These are phyloP conservation scores for Epinotia brunnichana DNA, from an alignment of 2,888 invertebrate species.

Conservation along the genomic window DNA sequence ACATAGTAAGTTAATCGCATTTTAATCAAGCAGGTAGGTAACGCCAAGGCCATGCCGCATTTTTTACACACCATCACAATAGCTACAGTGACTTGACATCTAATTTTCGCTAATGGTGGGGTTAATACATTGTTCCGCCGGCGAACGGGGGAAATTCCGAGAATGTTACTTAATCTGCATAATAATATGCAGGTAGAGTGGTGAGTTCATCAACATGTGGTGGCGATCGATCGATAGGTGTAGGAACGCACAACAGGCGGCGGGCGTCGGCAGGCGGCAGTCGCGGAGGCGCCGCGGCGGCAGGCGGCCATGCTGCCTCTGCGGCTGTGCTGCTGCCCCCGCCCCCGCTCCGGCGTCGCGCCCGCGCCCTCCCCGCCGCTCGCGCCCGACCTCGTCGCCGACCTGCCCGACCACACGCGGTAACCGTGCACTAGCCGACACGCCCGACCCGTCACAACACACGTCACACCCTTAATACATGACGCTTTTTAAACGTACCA, in stretches of 20 bases:
- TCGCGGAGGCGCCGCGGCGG: constrained; percentile 73
- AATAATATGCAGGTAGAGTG: constrained; percentile 69
- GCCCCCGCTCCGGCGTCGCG: constrained; percentile 54
- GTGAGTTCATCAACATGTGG: constrained; percentile 71
- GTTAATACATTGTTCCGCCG: constrained; percentile 30
- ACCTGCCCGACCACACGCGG: constrained; percentile 74
- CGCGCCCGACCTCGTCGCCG: constrained; percentile 75
- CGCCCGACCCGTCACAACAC: constrained; percentile 35
- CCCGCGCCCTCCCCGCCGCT: constrained; percentile 54
- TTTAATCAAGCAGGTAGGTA: constrained; percentile 20
- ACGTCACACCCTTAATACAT: constrained; percentile 16
- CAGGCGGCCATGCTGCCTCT: constrained; percentile 69
- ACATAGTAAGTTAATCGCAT: neutral
- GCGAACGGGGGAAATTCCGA: constrained; percentile 50
- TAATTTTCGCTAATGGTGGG: constrained; percentile 37
- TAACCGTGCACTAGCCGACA: constrained; percentile 55
- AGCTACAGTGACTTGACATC: constrained; percentile 27
- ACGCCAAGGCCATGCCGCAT: constrained; percentile 36
- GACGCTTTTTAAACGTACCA: constrained; percentile 17
- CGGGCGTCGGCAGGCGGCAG: constrained; percentile 67
- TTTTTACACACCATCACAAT: constrained; percentile 23
- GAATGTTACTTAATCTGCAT: constrained; percentile 65
- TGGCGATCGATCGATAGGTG: constrained; percentile 61
- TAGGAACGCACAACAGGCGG: constrained; percentile 48
- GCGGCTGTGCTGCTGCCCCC: constrained; percentile 68